Base-by-base conservation (phyloP, 2,113 vertebrate genomes). In the Cricetomys ansorgei region DNA sequence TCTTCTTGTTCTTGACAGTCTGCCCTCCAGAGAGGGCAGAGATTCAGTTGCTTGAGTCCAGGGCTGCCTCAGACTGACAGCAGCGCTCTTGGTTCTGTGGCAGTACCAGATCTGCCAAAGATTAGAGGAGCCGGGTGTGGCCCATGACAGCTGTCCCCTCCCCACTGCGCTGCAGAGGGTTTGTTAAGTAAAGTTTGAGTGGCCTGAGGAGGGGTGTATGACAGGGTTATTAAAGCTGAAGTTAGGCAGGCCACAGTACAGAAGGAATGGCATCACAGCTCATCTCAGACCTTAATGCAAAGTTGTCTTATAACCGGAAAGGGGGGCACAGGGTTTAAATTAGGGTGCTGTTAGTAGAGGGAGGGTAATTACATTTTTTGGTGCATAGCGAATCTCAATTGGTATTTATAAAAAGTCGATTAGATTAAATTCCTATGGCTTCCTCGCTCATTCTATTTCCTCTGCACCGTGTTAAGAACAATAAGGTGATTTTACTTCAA, bases 371-470 rank as follows among this genome's bases (percentile, higher is more conserved):
- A 83, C 81, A 95, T 93, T 97, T 97, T 97, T 96, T 89, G 88
- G 85, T 88, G 34, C 72, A 77, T 75, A 96, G 95, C 69, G 91
- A 95, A 94, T 97, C 90, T 94, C 88, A 95, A 64, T 96, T 95
- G 94, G 94, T 97, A 95, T 92, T 97, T 97, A 83, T 92, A 95
- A 97, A 94, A 96, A 76, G 86, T 96, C 50, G 25, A 93, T 96
- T 97, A 94, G 96, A 97, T 96, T 96, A 95, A 95, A 97, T 97
- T 97, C 97, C 31, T 84, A 97, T 94, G 97, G 96, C 79, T 96
- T 98, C 55, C 95, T 93, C 13, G 48, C 96, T 97, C 92, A 97
- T 97, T 97, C 98, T 98, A 93, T 98, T 98, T 97, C 95, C 96
- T 97, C 97, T 98, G 96, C 87, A 94, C 91, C 93, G 88, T 96